Conservation (phyloP, 1,140 invertebrate genomes). For the Nephila pilipes region DNA sequence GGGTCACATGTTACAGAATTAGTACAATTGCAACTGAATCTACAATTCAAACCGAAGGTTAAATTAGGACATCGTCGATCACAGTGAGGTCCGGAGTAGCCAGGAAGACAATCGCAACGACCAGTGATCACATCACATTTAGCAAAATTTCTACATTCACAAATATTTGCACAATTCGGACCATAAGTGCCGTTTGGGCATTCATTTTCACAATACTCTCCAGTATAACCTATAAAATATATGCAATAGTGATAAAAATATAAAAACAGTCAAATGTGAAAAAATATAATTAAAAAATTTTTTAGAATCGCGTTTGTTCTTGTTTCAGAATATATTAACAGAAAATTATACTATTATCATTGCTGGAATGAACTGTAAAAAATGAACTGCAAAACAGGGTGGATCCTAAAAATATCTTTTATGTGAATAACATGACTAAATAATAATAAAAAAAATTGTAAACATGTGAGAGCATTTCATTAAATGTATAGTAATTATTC, state of each 20-base stretch:
- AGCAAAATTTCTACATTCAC: slow-evolving; percentile 94
- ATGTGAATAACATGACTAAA: no score
- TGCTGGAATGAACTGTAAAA: no score
- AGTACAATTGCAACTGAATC: slow-evolving; percentile 88
- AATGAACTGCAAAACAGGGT: no score
- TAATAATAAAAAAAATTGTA: no score
- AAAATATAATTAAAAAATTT: neutral
- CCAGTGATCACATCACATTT: slow-evolving; percentile 90
- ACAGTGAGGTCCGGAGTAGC: slow-evolving; percentile 84
- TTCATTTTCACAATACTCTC: slow-evolving; percentile 87
- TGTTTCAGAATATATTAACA: no score
- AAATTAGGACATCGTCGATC: slow-evolving; percentile 88
- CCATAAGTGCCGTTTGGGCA: slow-evolving; percentile 89
- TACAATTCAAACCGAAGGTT: slow-evolving; percentile 89
- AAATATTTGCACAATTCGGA: slow-evolving; percentile 87
- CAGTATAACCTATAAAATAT: slow-evolving; percentile 23
- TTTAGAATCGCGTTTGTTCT: no score
- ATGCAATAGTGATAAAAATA: neutral
- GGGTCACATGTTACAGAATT: slow-evolving; percentile 94
- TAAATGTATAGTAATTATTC: no score
- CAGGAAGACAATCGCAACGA: slow-evolving; percentile 54
- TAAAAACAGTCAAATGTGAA: neutral
- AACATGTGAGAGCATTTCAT: no score
- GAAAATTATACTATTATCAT: no score
- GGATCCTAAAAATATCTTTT: no score